A percentile compares a stretch with the other conserved stretches of the same genome.
Evolutionary conservation across 2,888 invertebrate species (phyloP).

Genomic region (Tipula vernalis): DNA sequence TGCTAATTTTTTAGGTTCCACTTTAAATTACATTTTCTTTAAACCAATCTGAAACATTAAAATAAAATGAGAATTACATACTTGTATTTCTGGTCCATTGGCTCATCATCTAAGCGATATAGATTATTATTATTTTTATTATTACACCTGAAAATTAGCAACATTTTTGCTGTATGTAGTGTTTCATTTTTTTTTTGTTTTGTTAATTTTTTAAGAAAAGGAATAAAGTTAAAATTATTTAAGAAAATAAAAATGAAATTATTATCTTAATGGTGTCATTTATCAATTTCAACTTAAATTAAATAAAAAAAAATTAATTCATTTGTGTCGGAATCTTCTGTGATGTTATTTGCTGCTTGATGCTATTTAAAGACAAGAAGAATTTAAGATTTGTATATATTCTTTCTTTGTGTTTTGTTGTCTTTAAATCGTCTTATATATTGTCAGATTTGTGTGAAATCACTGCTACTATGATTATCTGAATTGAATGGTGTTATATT

Average conservation of each 20-base stretch:
- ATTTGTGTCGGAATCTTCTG: background rate
- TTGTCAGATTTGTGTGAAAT: background rate
- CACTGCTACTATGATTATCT: background rate
- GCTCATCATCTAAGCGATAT: background rate
- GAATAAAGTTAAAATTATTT: background rate
- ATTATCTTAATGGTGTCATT: background rate
- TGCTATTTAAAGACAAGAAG: background rate
- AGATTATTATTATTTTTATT: background rate
- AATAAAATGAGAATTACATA: background rate
- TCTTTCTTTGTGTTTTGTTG: background rate
- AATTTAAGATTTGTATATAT: background rate
- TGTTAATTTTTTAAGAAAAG: background rate
- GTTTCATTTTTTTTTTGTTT: background rate
- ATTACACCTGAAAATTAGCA: background rate
- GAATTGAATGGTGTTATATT: background rate
- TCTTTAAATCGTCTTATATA: background rate
- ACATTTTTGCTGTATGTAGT: background rate
- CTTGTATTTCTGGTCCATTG: background rate
- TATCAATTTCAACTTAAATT: background rate
- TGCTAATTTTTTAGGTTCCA: background rate
- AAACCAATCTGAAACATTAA: background rate
- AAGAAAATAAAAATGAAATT: background rate
- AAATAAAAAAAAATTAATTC: background rate
- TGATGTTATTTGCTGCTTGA: background rate
- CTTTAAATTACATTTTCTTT: background rate